Percentiles rank a stretch among this genome's conserved stretches.
These are phyloP conservation scores for Aphelinus certus DNA, from an alignment of 1,140 invertebrate genomes.

Conservation along the genomic window DNA sequence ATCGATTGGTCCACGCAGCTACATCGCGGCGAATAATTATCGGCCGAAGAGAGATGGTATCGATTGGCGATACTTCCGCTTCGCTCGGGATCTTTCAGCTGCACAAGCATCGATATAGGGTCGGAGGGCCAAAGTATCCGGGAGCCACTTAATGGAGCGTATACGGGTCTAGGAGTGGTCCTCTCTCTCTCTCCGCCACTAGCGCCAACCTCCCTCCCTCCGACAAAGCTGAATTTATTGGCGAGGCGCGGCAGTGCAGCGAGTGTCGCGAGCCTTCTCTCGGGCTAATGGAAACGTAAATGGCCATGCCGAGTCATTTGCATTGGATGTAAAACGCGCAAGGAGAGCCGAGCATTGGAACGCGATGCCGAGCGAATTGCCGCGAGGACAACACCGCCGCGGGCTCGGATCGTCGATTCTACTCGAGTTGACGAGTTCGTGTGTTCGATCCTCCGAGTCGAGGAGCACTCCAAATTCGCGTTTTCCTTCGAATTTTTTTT, in stretches of 20 bases:
- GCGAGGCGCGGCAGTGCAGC: background rate
- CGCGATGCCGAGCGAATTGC: no score
- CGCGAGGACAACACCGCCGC: no score
- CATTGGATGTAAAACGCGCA: slow-evolving; percentile 48
- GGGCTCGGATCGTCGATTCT: no score
- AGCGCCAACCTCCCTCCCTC: background rate
- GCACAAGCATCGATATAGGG: no score
- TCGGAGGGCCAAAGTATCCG: background rate
- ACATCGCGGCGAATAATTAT: no score
- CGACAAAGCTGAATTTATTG: slow-evolving; percentile 21
- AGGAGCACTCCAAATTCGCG: slow-evolving; percentile 4
- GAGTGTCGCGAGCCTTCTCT: slow-evolving; percentile 1
- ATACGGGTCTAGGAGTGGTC: background rate
- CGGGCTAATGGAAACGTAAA: slow-evolving; percentile 55
- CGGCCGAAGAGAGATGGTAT: no score
- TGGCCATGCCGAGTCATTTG: slow-evolving; percentile 52
- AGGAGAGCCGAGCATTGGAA: slow-evolving; percentile 25
- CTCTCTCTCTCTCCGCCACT: no score
- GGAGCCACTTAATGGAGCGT: background rate
- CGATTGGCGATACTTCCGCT: no score
- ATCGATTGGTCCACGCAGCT: no score
- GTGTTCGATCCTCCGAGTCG: background rate
- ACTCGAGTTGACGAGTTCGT: no score
- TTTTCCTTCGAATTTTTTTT: no score
- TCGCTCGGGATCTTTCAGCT: no score